Base-by-base conservation (phyloP, 2,888 invertebrate genomes). In the Deilephila elpenor region DNA sequence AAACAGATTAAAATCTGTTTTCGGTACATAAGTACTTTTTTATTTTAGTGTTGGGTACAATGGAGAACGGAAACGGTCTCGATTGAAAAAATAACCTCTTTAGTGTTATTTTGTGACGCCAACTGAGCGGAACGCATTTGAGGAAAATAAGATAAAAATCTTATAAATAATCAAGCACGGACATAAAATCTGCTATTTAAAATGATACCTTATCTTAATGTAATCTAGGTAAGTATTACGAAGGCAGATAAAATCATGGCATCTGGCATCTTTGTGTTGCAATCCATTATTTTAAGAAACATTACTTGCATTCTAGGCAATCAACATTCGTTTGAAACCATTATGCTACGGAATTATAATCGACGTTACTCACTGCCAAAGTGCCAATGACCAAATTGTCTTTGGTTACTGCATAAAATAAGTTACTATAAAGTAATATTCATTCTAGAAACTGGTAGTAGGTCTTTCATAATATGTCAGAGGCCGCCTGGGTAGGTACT, bases 31-130 rank as follows among this genome's bases (percentile, higher is more conserved):
- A 67, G 14, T 67, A 17, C 25, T 67, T 67, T 67, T 67, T 25
- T 51, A 25, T 17, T 44, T 51, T 29, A 67, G 44, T 44, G 25
- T 25, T 51, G 67, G 56, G 5, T n/a, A n/a, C 56, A 56, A 56
- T 56, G 56, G 75, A 76, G 75, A 78, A 74, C 51, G 44, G 44
- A 44, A 44, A 44, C 14, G 67, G 25, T 44, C 51, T 44, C n/a
- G 17, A 34, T 25, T 51, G 51, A 51, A 67, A 51, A 20, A 67
- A 51, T 67, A 44, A 44, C 44, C 17, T 67, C n/a, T 67, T 51
- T 34, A 64, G 44, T 44, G 25, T 17, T 44, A 67, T 51, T 67
- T 67, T 51, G 67, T 67, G 64, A 64, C 44, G 44, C 44, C 67
- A 67, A 20, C 67, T 14, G 67, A 51, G 67, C 67, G 67, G 20